Percentiles rank a stretch among this genome's conserved stretches.
These are phyloP conservation scores for Ceriagrion tenellum DNA, from an alignment of 2,888 invertebrate genomes.

Conservation along the genomic window DNA sequence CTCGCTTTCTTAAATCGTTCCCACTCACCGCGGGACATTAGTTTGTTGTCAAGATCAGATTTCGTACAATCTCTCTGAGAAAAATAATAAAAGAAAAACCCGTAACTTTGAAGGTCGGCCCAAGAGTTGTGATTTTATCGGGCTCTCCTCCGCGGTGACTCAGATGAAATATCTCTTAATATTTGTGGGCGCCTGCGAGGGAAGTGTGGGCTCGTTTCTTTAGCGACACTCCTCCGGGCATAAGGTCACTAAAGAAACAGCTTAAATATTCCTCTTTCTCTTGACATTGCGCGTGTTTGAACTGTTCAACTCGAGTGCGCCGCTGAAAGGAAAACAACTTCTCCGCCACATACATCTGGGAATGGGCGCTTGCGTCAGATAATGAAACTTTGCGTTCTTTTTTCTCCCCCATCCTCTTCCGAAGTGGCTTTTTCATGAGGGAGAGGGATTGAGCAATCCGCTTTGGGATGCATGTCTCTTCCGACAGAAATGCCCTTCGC, in stretches of 20 bases:
- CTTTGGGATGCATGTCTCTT: not conserved
- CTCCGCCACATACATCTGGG: not conserved
- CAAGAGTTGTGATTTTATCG: slow-evolving; percentile 5
- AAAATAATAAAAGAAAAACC: not conserved
- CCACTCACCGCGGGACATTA: not conserved
- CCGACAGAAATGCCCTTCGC: not conserved
- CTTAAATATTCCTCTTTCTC: not conserved
- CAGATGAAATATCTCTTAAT: not conserved
- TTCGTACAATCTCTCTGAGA: not conserved
- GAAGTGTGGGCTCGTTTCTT: not conserved
- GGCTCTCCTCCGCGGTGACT: not conserved
- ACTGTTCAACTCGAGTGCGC: slow-evolving; percentile 1
- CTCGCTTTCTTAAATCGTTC: not conserved
- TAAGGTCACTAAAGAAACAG: slow-evolving; percentile 7
- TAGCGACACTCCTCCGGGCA: not conserved
- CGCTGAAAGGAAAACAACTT: slow-evolving; percentile 22
- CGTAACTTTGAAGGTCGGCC: not conserved
- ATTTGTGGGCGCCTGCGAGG: not conserved
- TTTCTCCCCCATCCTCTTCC: not conserved
- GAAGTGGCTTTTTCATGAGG: not conserved
- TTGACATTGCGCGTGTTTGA: slow-evolving; percentile 5
- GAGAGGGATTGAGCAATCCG: not conserved
- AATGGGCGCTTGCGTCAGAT: slow-evolving; percentile 18
- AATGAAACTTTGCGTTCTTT: not conserved
- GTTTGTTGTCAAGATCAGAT: not conserved